Percentiles rank a stretch among this genome's conserved stretches.
Conservation (phyloP, 2,888 invertebrate genomes). For the Drosophila greeni region DNA sequence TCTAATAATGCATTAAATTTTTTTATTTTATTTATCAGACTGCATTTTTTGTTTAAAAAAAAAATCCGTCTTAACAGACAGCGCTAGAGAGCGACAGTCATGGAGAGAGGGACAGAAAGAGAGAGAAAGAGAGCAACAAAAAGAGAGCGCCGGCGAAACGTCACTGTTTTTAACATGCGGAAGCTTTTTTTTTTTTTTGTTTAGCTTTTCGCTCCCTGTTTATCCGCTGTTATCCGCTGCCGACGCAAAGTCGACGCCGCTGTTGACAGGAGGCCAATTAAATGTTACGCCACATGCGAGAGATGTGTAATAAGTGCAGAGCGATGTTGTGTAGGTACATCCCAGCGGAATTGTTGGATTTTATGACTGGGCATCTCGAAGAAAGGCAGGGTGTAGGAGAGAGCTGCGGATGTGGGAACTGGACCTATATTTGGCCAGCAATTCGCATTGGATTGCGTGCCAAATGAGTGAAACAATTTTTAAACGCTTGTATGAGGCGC, state of each 20-base stretch:
- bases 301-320: conserved; percentile 11
- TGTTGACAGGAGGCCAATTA: conserved; percentile 48
- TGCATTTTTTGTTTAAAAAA: background rate
- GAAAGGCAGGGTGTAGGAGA: background rate
- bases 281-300: conserved; percentile 38
- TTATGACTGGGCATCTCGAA: conserved; percentile 8
- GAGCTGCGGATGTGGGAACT: background rate
- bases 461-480: conserved; percentile 57
- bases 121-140: too few species aligned
- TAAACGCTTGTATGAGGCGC: conserved; percentile 59
- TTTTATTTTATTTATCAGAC: background rate
- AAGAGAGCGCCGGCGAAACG: too few species aligned
- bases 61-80: background rate
- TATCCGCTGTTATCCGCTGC: conserved; percentile 9
- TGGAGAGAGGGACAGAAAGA: too few species aligned
- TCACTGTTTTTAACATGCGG: too few species aligned
- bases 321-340: conserved; percentile 3
- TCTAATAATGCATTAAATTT: too few species aligned
- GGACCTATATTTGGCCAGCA: conserved; percentile 5
- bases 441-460: conserved; percentile 7
- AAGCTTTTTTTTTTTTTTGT: conserved; percentile 13
- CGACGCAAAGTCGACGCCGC: background rate
- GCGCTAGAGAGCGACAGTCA: too few species aligned
- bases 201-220: conserved; percentile 1
- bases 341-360: conserved; percentile 2